Conservation (phyloP, 1,140 invertebrate species). For the Brachionus plicatilis region DNA sequence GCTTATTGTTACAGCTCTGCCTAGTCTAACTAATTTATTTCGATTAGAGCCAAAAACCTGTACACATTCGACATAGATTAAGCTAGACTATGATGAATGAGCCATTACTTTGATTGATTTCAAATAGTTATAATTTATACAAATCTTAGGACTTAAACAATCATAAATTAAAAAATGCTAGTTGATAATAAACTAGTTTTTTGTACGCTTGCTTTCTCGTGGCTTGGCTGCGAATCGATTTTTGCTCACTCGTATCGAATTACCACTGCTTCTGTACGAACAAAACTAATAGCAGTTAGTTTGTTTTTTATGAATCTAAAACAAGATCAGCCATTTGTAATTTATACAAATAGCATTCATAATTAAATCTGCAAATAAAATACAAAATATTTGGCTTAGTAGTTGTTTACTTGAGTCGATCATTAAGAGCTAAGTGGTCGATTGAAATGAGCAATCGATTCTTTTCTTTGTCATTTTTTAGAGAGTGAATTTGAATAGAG, state of each 20-base stretch:
- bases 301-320: background rate
- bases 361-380: constrained; percentile 19
- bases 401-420: background rate
- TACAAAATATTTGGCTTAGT: constrained; percentile 3
- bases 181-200: background rate
- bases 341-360: constrained; percentile 10
- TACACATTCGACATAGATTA: background rate
- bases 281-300: background rate
- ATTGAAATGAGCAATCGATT: background rate
- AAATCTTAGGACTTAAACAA: background rate
- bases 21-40: background rate
- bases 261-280: background rate
- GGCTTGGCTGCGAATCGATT: background rate
- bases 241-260: background rate
- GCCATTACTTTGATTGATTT: background rate
- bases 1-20: background rate
- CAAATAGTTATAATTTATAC: background rate
- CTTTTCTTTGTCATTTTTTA: background rate
- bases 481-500: background rate
- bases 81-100: background rate
- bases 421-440: background rate
- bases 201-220: background rate
- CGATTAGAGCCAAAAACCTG: background rate
- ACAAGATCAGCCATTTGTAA: constrained; percentile 21
- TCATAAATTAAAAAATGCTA: background rate